Percentiles rank a stretch among this genome's conserved stretches.
These are phyloP conservation scores for Altica lythri DNA, from an alignment of 2,888 invertebrate genomes.

Conservation along the genomic window DNA sequence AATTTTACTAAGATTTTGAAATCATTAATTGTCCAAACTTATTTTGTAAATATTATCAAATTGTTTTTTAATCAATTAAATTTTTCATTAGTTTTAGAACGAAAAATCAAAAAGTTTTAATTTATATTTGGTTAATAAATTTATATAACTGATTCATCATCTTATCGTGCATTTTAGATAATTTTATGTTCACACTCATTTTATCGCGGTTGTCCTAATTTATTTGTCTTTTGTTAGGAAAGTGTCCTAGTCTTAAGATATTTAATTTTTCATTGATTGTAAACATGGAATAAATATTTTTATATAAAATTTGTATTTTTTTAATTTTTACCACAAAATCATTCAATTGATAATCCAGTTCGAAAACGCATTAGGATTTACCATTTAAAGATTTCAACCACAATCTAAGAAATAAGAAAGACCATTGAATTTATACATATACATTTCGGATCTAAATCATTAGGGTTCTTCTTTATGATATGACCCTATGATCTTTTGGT, in stretches of 20 bases:
- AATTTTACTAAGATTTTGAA: too few species aligned
- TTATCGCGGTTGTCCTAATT: background rate
- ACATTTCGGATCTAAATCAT: too few species aligned
- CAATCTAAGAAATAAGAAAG: too few species aligned
- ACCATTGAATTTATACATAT: too few species aligned
- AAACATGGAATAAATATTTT: conserved; percentile 1
- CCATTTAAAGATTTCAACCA: too few species aligned
- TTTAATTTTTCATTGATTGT: conserved; percentile 1
- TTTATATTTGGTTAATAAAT: background rate
- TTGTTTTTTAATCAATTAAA: background rate
- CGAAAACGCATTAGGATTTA: too few species aligned
- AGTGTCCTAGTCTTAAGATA: background rate
- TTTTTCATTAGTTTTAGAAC: background rate
- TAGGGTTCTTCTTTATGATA: too few species aligned
- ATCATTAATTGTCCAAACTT: background rate
- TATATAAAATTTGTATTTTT: conserved; percentile 1
- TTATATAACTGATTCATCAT: background rate
- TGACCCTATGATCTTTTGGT: too few species aligned
- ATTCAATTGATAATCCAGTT: too few species aligned
- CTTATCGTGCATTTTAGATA: background rate
- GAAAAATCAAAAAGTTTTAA: background rate
- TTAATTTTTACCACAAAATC: too few species aligned
- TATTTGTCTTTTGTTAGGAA: background rate
- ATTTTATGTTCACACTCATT: background rate
- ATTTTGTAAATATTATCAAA: background rate